Percentiles rank a stretch among this genome's conserved stretches.
Evolutionary conservation across 2,113 vertebrate genomes (phyloP).

Genomic region (Ceratotherium simum): DNA sequence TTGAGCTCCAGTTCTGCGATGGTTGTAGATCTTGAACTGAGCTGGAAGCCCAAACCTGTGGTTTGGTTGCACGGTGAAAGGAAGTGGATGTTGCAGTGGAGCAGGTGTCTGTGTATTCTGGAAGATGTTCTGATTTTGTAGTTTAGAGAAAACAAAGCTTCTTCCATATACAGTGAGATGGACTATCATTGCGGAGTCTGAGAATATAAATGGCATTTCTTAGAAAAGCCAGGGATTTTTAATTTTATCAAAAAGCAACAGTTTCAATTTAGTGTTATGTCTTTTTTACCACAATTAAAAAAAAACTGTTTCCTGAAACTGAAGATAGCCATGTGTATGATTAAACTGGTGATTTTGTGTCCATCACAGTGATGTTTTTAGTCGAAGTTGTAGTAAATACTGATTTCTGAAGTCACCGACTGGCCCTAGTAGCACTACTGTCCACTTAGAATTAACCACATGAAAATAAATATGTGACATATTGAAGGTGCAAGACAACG

Average conservation of each 20-base stretch:
- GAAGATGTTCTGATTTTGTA: neutral
- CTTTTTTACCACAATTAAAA: neutral
- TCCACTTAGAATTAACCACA: neutral
- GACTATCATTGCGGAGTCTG: neutral
- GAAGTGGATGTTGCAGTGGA: neutral
- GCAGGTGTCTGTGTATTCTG: neutral
- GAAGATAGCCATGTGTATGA: neutral
- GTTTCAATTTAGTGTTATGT: neutral
- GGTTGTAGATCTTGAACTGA: neutral
- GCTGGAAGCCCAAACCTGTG: neutral
- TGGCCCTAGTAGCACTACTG: neutral
- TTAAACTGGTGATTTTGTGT: slow-evolving; percentile 10
- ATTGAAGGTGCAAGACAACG: neutral
- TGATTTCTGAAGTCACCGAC: neutral
- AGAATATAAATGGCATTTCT: neutral
- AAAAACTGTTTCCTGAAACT: neutral
- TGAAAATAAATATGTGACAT: neutral
- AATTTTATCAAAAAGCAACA: slow-evolving; percentile 1
- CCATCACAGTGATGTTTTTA: neutral
- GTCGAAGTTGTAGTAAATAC: neutral
- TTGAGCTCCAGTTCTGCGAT: neutral
- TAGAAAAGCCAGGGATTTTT: neutral
- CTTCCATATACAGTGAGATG: neutral
- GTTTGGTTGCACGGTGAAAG: neutral
- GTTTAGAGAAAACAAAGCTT: neutral